phyloP scores from a whole-genome alignment of 1,140 invertebrate species.

The Sarcophaga bullata region DNA sequence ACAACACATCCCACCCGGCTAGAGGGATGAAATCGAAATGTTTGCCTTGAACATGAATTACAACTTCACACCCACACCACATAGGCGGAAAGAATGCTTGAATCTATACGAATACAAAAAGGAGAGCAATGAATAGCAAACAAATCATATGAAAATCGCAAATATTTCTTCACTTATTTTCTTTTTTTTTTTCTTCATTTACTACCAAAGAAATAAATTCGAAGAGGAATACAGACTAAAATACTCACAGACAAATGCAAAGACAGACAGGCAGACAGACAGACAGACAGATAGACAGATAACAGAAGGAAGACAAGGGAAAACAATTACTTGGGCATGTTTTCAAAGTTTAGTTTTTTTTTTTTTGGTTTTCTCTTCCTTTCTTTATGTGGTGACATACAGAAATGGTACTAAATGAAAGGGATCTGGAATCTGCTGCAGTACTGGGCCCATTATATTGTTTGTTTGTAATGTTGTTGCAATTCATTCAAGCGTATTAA shows the following conservation, averaged over 20 bases:
- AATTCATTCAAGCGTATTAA: slow-evolving; percentile 35
- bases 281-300: neutral
- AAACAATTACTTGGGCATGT: slow-evolving; percentile 29
- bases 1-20: neutral
- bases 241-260: too few relatives aligned
- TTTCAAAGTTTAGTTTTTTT: neutral
- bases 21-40: neutral
- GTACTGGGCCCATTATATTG: neutral
- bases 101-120: slow-evolving; percentile 3
- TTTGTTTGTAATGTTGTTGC: slow-evolving; percentile 5
- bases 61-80: slow-evolving; percentile 23
- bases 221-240: too few relatives aligned
- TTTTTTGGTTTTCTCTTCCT: neutral
- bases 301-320: slow-evolving; percentile 35
- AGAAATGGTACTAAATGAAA: neutral
- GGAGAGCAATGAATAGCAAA: slow-evolving; percentile 34
- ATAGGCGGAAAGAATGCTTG: neutral
- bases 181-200: too few relatives aligned
- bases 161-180: too few relatives aligned
- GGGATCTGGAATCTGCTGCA: neutral
- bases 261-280: too few relatives aligned
- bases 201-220: too few relatives aligned
- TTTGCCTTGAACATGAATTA: slow-evolving; percentile 8
- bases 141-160: slow-evolving; percentile 24
- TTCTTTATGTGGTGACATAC: slow-evolving; percentile 9